Evolutionary conservation across 2,888 invertebrate species (phyloP).

Genomic region (Portevinia maculata): DNA sequence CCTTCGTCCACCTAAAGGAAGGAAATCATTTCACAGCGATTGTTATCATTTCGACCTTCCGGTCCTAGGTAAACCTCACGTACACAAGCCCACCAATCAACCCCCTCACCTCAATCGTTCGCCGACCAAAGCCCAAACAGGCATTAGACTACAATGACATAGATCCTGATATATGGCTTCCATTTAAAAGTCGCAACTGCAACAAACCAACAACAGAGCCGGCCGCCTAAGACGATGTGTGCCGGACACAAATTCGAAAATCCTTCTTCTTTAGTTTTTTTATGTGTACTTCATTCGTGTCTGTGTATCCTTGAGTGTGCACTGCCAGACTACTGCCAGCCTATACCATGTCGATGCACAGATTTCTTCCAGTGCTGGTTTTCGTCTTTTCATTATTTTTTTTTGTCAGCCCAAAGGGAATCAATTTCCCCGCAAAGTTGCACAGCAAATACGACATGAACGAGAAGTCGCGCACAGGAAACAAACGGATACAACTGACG

Average conservation of each 20-base stretch:
- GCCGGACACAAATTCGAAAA: constrained; percentile 72
- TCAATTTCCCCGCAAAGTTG: constrained; percentile 72
- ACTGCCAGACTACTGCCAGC: constrained; percentile 39
- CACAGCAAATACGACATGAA: constrained; percentile 68
- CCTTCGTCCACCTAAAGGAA: constrained; percentile 54
- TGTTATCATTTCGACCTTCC: constrained; percentile 73
- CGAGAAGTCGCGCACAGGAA: constrained; percentile 29
- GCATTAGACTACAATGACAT: constrained; percentile 73
- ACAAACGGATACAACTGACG: constrained; percentile 69
- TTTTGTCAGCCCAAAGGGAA: constrained; percentile 61
- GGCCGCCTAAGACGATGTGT: constrained; percentile 72
- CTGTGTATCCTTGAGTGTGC: constrained; percentile 36
- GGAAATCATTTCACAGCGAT: constrained; percentile 74
- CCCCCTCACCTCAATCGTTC: constrained; percentile 48
- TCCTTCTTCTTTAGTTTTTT: constrained; percentile 51
- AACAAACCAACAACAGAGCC: constrained; percentile 44
- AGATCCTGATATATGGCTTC: constrained; percentile 71
- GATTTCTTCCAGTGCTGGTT: constrained; percentile 25
- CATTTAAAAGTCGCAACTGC: constrained; percentile 73
- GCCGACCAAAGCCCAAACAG: constrained; percentile 61
- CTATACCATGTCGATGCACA: constrained; percentile 63
- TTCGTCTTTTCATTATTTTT: constrained; percentile 17
- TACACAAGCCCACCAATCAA: constrained; percentile 24
- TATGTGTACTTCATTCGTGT: constrained; percentile 5
- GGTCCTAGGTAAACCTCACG: constrained; percentile 65